Percentiles rank a stretch among this genome's conserved stretches.
These are phyloP conservation scores for Clunio marinus DNA, from an alignment of 2,888 invertebrate species.

Conservation along the genomic window DNA sequence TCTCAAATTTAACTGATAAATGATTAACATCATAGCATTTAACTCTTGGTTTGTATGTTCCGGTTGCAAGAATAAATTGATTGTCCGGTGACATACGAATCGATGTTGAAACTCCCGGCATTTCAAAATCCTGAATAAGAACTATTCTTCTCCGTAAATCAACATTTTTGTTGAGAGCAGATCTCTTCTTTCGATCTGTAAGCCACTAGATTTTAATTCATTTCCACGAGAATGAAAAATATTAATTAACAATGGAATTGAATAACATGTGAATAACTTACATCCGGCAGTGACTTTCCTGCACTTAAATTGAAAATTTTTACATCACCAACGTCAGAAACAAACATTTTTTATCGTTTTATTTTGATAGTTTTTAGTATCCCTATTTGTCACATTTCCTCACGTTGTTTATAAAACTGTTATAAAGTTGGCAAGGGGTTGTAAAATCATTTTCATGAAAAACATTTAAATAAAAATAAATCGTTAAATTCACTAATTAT, in stretches of 20 bases:
- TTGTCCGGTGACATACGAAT: conserved; percentile 85
- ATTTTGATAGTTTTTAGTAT: not conserved
- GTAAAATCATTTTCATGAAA: no score
- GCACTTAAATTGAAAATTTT: conserved; percentile 97
- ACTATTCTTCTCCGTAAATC: conserved; percentile 88
- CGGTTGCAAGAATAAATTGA: conserved; percentile 86
- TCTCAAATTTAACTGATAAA: conserved; percentile 93
- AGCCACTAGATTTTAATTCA: no score
- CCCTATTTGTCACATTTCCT: not conserved
- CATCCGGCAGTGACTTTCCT: conserved; percentile 95
- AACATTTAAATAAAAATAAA: no score
- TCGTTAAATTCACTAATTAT: no score
- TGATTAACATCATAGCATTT: conserved; percentile 96
- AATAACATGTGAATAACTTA: conserved; percentile 58
- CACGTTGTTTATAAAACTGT: no score
- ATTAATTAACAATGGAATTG: no score
- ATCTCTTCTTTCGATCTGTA: conserved; percentile 75
- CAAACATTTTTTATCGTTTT: conserved; percentile 65
- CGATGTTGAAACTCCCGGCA: conserved; percentile 89
- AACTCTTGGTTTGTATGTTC: conserved; percentile 92
- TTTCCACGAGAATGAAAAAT: conserved; percentile 48
- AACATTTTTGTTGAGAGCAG: conserved; percentile 79
- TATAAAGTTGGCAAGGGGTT: no score
- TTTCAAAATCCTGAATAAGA: conserved; percentile 97
- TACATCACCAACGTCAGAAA: conserved; percentile 88